Percentiles rank a stretch among this genome's conserved stretches.
Evolutionary conservation across 2,888 invertebrate genomes (phyloP).

Genomic region (Cynaeus angustus): DNA sequence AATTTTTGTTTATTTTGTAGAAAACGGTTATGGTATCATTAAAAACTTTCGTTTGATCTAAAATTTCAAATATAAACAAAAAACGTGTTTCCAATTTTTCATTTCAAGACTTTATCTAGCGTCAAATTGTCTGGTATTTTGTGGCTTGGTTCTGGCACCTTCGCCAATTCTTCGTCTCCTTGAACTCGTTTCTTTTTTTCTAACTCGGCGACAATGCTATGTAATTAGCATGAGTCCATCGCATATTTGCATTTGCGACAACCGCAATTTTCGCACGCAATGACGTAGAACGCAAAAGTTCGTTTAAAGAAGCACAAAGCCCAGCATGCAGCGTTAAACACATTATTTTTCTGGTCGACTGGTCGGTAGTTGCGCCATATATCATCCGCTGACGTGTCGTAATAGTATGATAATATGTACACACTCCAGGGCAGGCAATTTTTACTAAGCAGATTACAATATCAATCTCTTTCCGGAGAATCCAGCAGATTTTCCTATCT

Average conservation of each 20-base stretch:
- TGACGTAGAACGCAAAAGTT: conserved; percentile 54
- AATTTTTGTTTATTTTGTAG: too few relatives aligned
- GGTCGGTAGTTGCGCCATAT: conserved; percentile 68
- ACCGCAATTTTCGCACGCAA: conserved; percentile 54
- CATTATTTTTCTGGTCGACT: conserved; percentile 69
- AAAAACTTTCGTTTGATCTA: too few relatives aligned
- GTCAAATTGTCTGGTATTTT: too few relatives aligned
- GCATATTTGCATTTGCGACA: conserved; percentile 39
- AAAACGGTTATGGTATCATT: too few relatives aligned
- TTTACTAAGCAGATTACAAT: conserved; percentile 73
- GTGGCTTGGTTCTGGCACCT: too few relatives aligned
- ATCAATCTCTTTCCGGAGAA: conserved; percentile 70
- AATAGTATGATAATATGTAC: conserved; percentile 74
- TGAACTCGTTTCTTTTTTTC: conserved; percentile 14
- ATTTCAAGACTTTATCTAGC: too few relatives aligned
- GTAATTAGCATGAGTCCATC: conserved; percentile 14
- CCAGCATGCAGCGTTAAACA: conserved; percentile 44
- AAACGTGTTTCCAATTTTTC: too few relatives aligned
- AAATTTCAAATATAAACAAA: too few relatives aligned
- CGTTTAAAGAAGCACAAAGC: conserved; percentile 47
- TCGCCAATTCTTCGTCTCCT: neutral
- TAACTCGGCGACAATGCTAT: neutral
- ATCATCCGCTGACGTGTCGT: conserved; percentile 72
- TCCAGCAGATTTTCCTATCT: conserved; percentile 63
- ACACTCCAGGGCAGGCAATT: conserved; percentile 71